Conservation (phyloP, 2,888 invertebrate species). For the Nomada lathburiana region DNA sequence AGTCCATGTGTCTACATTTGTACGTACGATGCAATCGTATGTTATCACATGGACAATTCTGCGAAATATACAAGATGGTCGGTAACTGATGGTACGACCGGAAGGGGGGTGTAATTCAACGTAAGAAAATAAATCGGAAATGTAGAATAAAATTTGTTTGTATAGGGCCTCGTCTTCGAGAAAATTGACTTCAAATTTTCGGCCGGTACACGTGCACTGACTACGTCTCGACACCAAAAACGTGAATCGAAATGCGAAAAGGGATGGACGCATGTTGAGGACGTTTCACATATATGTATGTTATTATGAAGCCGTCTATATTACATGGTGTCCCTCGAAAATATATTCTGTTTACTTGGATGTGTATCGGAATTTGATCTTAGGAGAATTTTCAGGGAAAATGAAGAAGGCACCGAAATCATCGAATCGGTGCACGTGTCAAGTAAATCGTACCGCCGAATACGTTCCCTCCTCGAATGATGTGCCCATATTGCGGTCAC, state of each 20-base stretch:
- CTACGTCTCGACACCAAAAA: neutral
- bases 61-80: no score
- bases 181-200: no score
- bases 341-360: constrained; percentile 2
- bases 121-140: neutral
- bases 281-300: constrained; percentile 59
- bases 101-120: no score
- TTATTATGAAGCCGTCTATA: constrained; percentile 41
- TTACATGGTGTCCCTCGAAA: neutral
- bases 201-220: no score
- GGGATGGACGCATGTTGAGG: constrained; percentile 30
- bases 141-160: neutral
- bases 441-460: neutral
- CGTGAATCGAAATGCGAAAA: neutral
- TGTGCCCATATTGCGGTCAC: constrained; percentile 38
- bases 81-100: no score
- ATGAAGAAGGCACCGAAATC: neutral
- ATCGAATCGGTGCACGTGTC: neutral
- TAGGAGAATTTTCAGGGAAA: neutral
- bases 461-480: neutral
- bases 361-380: neutral
- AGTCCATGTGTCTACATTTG: neutral
- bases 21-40: neutral
- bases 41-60: neutral
- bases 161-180: no score